A percentile compares a stretch with the other conserved stretches of the same genome.
Evolutionary conservation across 2,797 vertebrate species (phyloP).

Genomic region (Poeciliopsis paucimaculata): DNA sequence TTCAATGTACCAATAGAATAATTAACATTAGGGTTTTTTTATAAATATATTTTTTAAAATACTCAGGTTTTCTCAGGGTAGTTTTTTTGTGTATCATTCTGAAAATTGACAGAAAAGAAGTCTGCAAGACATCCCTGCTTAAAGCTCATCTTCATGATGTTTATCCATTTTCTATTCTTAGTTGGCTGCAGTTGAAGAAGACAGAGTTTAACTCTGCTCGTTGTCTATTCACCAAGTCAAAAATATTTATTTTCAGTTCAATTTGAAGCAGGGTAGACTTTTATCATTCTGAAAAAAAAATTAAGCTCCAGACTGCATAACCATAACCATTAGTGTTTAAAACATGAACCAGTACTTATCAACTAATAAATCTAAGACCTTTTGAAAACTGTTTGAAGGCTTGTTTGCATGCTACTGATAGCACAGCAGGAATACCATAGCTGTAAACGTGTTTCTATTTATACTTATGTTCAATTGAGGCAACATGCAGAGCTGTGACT

Average conservation of each 20-base stretch:
- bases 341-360: not conserved
- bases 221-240: not conserved
- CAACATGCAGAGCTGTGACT: not conserved
- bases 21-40: not conserved
- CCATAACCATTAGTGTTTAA: not conserved
- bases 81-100: not conserved
- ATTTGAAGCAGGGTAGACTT: not conserved
- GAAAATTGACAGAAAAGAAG: not conserved
- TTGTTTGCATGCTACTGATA: constrained; percentile 7
- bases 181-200: not conserved
- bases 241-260: not conserved
- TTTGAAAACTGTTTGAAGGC: not conserved
- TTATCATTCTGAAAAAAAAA: constrained; percentile 1
- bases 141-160: not conserved
- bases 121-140: not conserved
- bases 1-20: constrained; percentile 28
- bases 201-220: not conserved
- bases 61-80: not conserved
- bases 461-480: not conserved
- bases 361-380: not conserved
- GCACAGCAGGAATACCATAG: constrained; percentile 1
- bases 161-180: not conserved
- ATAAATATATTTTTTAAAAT: too few species aligned
- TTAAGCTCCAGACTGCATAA: not conserved
- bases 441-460: constrained; percentile 9